Evolutionary conservation across 2,888 invertebrate genomes (phyloP), one percentile per base, ranked within the genome.

Genomic region (Ophion costatus): DNA sequence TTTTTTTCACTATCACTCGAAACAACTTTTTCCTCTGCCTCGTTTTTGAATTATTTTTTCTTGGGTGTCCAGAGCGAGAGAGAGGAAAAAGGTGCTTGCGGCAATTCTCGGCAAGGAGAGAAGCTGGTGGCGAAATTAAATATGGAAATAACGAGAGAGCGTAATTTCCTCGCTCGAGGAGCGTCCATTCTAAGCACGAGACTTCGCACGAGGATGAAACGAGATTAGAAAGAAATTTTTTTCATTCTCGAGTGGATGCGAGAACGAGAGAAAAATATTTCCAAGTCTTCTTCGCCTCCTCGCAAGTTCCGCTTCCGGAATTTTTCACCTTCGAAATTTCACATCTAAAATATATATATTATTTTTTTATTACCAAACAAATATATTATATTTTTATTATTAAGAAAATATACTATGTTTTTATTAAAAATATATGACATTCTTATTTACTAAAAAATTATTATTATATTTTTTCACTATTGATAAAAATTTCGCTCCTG

Each of bases 91-190:
- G 61, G 57, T 14, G 67, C 33, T 22, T 42, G 70, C 33, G 59
- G 64, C 66, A 11, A 70, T 78, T 61, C 29, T 56, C 66, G 2
- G 70, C 42, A 67, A 59, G 42, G 61, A 73, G 73, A 69, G 73
- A 59, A 42, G 20, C 67, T 63, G 51, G 59, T 71, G 38, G 57
- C 66, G 75, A 80, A 84, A 86, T 84, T 82, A 84, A 86, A 80
- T 76, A 79, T 73, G 61, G 82, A 76, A 84, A 81, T 82, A 82
- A 84, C 61, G 79, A 84, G 84, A 71, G 82, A 87, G 88, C 84
- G 86, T 85, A 87, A 82, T 82, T 80, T 77, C 71, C 75, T 79
- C 74, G 67, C 61, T 76, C 82, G 22, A 57, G 57, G 17, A 51
- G 56, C 57, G 29, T 63, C 59, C 42, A 71, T 38, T 56, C 71